phyloP scores from a whole-genome alignment of 2,113 vertebrate species.

The Psephotus haematonotus region DNA sequence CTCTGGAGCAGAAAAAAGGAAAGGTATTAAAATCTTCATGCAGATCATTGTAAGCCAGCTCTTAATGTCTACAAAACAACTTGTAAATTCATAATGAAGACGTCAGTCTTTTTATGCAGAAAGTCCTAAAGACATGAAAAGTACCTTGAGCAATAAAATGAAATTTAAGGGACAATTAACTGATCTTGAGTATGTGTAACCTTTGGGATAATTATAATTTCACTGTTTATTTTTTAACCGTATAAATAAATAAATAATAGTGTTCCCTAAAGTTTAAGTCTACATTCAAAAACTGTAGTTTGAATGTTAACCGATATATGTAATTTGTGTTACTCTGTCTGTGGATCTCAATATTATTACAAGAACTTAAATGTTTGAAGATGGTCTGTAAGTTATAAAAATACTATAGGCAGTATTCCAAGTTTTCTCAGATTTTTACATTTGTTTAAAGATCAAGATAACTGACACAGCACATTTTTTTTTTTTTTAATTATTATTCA shows the following conservation, averaged over 20 bases:
- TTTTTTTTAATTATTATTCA: neutral
- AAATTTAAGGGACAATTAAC: conserved; percentile 17
- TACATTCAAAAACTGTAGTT: neutral
- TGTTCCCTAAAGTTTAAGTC: neutral
- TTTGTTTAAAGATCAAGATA: neutral
- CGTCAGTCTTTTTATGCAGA: neutral
- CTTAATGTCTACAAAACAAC: neutral
- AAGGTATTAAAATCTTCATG: neutral
- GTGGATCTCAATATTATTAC: neutral
- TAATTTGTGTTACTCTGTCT: neutral
- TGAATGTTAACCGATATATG: neutral
- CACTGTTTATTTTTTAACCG: neutral
- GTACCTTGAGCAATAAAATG: neutral
- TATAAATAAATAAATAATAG: conserved; percentile 19
- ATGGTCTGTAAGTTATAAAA: neutral
- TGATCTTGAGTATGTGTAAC: neutral
- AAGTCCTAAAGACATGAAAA: neutral
- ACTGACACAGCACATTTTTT: neutral
- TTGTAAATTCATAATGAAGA: neutral
- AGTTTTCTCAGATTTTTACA: neutral
- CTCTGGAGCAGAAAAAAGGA: neutral
- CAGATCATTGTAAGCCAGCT: neutral
- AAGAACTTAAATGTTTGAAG: neutral
- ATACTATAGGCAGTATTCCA: neutral
- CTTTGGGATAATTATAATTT: neutral